Conservation (phyloP, 2,113 vertebrate species). For the Psammodynastes pulverulentus region DNA sequence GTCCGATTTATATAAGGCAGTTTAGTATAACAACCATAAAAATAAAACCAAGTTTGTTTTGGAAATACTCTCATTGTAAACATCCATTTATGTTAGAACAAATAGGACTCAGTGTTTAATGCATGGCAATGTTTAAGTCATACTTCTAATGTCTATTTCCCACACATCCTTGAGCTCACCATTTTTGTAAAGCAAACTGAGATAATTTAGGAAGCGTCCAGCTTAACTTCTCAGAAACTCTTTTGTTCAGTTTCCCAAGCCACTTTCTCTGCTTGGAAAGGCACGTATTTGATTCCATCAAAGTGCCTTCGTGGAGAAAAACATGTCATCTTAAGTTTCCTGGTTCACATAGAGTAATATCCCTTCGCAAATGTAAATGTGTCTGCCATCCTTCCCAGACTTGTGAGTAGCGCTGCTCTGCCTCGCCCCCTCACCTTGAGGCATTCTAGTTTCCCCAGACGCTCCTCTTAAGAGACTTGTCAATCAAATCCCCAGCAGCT, state of each 20-base stretch:
- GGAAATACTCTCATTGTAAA: neutral
- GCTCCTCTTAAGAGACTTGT: slow-evolving; percentile 53
- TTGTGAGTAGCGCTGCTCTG: slow-evolving; percentile 16
- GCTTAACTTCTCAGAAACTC: slow-evolving; percentile 40
- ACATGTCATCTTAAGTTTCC: neutral
- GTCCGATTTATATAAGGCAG: fast-evolving
- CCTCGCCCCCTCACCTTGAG: slow-evolving; percentile 23
- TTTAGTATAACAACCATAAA: neutral
- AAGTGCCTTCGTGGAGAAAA: slow-evolving; percentile 18
- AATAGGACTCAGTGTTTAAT: neutral
- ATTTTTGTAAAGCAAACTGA: neutral
- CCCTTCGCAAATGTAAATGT: slow-evolving; percentile 22
- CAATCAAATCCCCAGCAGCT: slow-evolving; percentile 51
- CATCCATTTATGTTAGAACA: neutral
- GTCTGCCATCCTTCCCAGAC: slow-evolving; percentile 28
- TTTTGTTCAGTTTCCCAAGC: slow-evolving; percentile 49
- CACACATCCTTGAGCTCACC: neutral
- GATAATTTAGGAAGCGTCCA: slow-evolving; percentile 38
- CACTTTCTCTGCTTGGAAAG: slow-evolving; percentile 54
- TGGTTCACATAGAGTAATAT: neutral
- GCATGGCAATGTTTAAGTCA: neutral
- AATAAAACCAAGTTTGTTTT: neutral
- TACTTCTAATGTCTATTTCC: neutral
- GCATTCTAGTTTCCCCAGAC: slow-evolving; percentile 47
- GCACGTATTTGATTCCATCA: slow-evolving; percentile 57